Evolutionary conservation across 2,113 vertebrate species (phyloP), one percentile per base, ranked within the genome.

Genomic region (Lanius collurio): DNA sequence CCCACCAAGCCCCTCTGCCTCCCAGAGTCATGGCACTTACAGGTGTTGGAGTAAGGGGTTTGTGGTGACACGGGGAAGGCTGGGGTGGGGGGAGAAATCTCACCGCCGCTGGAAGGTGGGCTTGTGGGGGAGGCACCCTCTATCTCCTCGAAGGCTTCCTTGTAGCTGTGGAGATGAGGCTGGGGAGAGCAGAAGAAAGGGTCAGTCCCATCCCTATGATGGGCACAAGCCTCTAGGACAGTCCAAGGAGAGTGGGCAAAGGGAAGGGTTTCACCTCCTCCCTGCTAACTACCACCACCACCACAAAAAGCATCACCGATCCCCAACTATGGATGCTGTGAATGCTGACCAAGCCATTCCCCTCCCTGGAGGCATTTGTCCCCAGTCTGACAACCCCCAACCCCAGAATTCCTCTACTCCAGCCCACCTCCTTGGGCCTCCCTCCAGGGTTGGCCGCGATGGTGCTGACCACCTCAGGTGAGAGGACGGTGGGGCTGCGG

Each of bases 161-260:
- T 99, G 98, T 99, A 99, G 97, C 99, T 99, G 97, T 99, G 99
- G 96, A 99, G 99, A 91, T 99, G 98, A 97, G 98, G 99, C 99
- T 99, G 97, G 5, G 73, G 50, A 94, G 62, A 97, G 49, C 50
- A 93, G 81, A n/a, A 96, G 13, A 93, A 81, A 69, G 17, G 24
- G 39, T 95, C 60, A 88, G 63, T 77, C 63, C 44, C 11, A 1
- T n/a, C 23, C n/a, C 15, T 53, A 3, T 3, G 5, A 49, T 2
- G 15, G 30, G 60, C 30, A 62, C 9, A 14, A 77, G 22, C 39
- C 49, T 42, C n/a, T 55, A 33, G 8, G 11, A 63, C 22, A 80
- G 10, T 16, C 49, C 8, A 0, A 59, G 62, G 31, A 60, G 26
- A 26, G 55, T 10, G 19, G 12, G 6, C 9, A 59, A 70, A 64